A percentile compares a stretch with the other conserved stretches of the same genome.
phyloP scores from a whole-genome alignment of 2,113 vertebrate species.

The Dipodomys stephensi region DNA sequence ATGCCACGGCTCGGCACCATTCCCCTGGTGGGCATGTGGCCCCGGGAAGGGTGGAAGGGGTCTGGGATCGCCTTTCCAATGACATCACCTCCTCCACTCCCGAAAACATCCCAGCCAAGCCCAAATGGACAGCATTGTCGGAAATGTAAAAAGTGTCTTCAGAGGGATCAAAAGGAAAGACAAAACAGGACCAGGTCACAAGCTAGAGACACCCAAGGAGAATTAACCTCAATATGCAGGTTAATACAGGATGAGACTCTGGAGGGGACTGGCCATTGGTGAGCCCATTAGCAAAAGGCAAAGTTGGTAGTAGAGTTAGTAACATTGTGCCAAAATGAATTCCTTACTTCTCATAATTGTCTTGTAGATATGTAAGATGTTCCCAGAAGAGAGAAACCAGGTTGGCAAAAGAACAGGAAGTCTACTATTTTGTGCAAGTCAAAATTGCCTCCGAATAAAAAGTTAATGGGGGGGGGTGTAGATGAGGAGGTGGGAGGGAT shows the following conservation, averaged over 20 bases:
- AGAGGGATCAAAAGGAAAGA: neutral
- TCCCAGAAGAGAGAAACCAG: neutral
- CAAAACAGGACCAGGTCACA: neutral
- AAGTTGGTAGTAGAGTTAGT: neutral
- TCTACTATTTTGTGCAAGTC: neutral
- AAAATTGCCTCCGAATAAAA: conserved; percentile 19
- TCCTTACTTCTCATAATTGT: neutral
- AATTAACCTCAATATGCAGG: neutral
- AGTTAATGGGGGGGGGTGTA: neutral
- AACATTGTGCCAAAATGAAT: neutral
- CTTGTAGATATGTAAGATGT: neutral
- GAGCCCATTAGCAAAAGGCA: too few species aligned
- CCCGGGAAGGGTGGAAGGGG: too few species aligned
- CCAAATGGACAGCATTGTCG: too few species aligned
- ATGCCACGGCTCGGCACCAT: neutral
- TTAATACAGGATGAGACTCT: neutral
- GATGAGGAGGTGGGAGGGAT: too few species aligned
- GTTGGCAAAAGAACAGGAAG: neutral
- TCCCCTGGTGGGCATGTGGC: too few species aligned
- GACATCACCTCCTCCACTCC: neutral
- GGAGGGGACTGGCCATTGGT: neutral
- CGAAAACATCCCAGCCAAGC: neutral
- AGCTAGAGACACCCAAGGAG: neutral
- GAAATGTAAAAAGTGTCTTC: neutral
- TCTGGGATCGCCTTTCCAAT: neutral